phyloP scores from a whole-genome alignment of 1,140 invertebrate species.

The Brachionus rotundiformis region DNA sequence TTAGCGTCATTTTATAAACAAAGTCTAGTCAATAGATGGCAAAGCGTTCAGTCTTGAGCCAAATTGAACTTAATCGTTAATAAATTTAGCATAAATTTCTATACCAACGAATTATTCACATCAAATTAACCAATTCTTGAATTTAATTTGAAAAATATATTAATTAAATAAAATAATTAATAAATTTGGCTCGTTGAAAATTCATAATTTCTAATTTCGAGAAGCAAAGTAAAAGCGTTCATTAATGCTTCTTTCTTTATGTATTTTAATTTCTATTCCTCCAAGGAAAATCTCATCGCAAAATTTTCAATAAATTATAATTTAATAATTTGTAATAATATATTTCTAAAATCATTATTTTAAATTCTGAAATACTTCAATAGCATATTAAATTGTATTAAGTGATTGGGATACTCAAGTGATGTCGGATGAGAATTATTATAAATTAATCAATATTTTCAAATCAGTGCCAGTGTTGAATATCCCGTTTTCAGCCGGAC shows the following conservation, averaged over 20 bases:
- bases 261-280: background rate
- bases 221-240: background rate
- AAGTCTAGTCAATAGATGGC: background rate
- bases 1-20: background rate
- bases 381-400: background rate
- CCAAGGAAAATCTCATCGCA: conserved; percentile 16
- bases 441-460: conserved; percentile 20
- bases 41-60: background rate
- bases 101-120: background rate
- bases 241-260: background rate
- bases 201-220: background rate
- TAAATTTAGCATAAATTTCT: conserved; percentile 21
- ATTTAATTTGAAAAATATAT: background rate
- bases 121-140: background rate
- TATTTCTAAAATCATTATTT: background rate
- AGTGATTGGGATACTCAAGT: background rate
- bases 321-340: conserved; percentile 18
- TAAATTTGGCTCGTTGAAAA: conserved; percentile 14
- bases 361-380: conserved; percentile 16
- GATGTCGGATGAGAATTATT: conserved; percentile 32
- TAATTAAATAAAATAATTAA: conserved; percentile 19
- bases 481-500: conserved; percentile 18
- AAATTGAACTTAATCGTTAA: background rate
- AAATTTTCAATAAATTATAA: conserved; percentile 19
- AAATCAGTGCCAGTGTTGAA: conserved; percentile 6